Evolutionary conservation across 2,888 invertebrate species (phyloP), one percentile per base, ranked within the genome.

Genomic region (Flabesymbios commensalis): DNA sequence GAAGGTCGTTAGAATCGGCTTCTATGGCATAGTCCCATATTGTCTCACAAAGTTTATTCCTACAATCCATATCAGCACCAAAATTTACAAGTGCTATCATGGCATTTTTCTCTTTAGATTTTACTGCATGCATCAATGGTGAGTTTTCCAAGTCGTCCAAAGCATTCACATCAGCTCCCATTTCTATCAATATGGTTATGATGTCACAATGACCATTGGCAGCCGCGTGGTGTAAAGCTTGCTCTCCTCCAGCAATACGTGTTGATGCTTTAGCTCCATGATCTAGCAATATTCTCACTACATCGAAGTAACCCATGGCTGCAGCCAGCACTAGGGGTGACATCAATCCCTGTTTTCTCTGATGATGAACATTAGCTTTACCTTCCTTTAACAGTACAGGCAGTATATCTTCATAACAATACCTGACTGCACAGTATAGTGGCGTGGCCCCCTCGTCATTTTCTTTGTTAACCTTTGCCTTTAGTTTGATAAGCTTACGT

Each of bases 161-260:
- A 39, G 71, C 71, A 59, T 82, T 75, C 1, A 79, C 67, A 24
- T 47, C 32, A 10, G 58, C 57, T 19, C 54, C 22, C 14, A 39
- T 5, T 4, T 59, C 48, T 17, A 70, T 36, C 39, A 70, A 29
- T 5, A 67, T 36, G 36, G 79, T 75, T 1, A 68, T 47, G 43
- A 74, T 71, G 57, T 80, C 75, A 2, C 77, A 64, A 59, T 75
- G 72, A 7, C 83, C 82, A 66, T 80, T 76, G 36, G 74, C 71
- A 1, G 81, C 79, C 10, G 83, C 83, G 49, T 79, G 77, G 57
- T 83, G 83, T 10, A 83, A 73, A 2, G 81, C 77, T 29, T 76
- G 75, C 61, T 75, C 73, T 29, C 75, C 74, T n/a, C 77, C 75
- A 3, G 75, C 70, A 36, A 80, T 79, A 19, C 59, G 55, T n/a